phyloP scores from a whole-genome alignment of 2,888 invertebrate species.

The Drosophila anceps region DNA sequence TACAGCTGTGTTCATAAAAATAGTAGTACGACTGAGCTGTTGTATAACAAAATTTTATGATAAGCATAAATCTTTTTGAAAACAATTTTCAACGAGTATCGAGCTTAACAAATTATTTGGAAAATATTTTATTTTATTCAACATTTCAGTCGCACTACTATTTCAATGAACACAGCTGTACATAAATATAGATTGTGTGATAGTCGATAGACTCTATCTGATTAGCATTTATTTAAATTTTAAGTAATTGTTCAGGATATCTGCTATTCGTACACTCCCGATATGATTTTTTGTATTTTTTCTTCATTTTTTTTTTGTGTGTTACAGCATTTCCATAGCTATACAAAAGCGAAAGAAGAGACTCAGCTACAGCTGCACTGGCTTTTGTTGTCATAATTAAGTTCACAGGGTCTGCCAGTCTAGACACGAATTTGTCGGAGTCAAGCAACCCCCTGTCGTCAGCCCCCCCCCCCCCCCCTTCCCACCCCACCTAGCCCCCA shows the following conservation, averaged over 20 bases:
- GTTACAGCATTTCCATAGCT: slow-evolving; percentile 34
- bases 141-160: no score
- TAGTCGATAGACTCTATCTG: not conserved
- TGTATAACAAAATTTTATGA: no score
- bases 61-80: no score
- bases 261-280: not conserved
- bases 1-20: no score
- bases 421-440: slow-evolving; percentile 50
- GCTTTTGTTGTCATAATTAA: slow-evolving; percentile 63
- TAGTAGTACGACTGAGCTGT: no score
- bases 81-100: no score
- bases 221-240: not conserved
- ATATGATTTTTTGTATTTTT: not conserved
- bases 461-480: no score
- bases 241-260: not conserved
- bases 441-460: not conserved
- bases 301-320: slow-evolving; percentile 33
- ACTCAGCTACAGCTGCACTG: slow-evolving; percentile 22
- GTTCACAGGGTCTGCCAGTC: slow-evolving; percentile 62
- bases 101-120: no score
- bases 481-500: not conserved
- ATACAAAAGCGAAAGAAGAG: slow-evolving; percentile 12
- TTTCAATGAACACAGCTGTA: no score
- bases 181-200: not conserved
- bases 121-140: no score